phyloP scores from a whole-genome alignment of 23 tunicate genomes.

The Botrylloides violaceus region DNA sequence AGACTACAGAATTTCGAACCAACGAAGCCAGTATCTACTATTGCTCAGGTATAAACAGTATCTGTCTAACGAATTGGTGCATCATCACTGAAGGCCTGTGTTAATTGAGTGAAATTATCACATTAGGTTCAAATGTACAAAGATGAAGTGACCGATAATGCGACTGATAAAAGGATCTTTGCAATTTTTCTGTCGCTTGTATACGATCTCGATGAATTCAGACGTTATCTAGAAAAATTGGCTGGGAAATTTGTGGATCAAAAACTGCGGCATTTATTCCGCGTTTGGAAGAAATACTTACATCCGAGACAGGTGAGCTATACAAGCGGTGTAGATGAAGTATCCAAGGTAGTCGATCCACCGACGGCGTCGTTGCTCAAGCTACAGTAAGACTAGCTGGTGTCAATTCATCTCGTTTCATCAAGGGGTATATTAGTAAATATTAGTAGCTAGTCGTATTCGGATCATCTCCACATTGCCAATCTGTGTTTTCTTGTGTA shows the following conservation, averaged over 20 bases:
- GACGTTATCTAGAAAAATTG: conserved; percentile 50
- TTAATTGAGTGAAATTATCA: too few species aligned
- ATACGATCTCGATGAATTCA: conserved; percentile 61
- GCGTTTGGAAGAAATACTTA: conserved; percentile 57
- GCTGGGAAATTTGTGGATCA: conserved; percentile 29
- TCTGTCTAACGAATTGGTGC: too few species aligned
- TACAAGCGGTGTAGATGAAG: too few species aligned
- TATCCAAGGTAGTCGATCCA: too few species aligned
- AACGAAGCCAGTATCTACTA: conserved; percentile 21
- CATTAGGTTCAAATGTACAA: conserved; percentile 52
- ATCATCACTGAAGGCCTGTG: too few species aligned
- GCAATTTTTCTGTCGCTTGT: conserved; percentile 65
- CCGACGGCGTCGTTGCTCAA: too few species aligned
- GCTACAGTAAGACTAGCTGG: too few species aligned
- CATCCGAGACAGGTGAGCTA: conserved; percentile 45
- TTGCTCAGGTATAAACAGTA: conserved; percentile 64
- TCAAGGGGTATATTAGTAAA: too few species aligned
- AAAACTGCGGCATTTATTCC: conserved; percentile 28
- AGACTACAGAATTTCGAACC: conserved; percentile 48
- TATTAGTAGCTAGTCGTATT: too few species aligned
- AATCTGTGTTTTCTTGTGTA: too few species aligned
- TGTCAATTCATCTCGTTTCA: too few species aligned
- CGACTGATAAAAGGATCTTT: conserved; percentile 65
- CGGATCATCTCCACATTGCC: too few species aligned
- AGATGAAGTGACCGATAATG: conserved; percentile 53